phyloP scores from a whole-genome alignment of 2,113 vertebrate species.

The Pseudorectes ferrugineus region DNA sequence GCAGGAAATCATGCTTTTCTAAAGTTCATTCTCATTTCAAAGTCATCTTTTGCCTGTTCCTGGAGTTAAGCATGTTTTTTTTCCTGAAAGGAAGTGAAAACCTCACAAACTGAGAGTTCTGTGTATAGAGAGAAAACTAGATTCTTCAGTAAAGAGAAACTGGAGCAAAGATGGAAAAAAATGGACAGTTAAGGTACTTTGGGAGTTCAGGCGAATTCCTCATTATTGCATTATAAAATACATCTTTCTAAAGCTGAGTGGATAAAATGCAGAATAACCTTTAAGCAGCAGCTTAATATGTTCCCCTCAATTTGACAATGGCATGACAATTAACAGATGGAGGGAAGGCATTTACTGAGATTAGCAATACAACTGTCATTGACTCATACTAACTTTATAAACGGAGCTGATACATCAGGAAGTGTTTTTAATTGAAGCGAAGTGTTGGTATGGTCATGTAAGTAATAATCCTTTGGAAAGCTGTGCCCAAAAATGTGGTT shows the following conservation, averaged over 20 bases:
- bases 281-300: background rate
- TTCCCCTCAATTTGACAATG: background rate
- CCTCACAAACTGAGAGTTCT: background rate
- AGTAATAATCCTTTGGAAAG: background rate
- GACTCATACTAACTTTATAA: background rate
- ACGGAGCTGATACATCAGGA: background rate
- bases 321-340: conserved; percentile 8
- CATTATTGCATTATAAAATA: background rate
- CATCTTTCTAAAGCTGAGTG: background rate
- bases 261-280: background rate
- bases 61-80: background rate
- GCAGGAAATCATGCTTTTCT: background rate
- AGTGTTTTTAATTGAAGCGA: background rate
- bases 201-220: background rate
- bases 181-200: background rate
- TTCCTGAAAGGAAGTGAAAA: background rate
- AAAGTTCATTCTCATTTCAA: background rate
- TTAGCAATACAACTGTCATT: background rate
- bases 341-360: background rate
- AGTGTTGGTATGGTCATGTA: fast-evolving
- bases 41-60: background rate
- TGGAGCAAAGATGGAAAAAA: background rate
- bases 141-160: background rate
- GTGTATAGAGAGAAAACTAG: background rate
- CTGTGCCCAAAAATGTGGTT: background rate